phyloP scores from a whole-genome alignment of 2,888 invertebrate genomes.

The Scaptomyza caliginosa region DNA sequence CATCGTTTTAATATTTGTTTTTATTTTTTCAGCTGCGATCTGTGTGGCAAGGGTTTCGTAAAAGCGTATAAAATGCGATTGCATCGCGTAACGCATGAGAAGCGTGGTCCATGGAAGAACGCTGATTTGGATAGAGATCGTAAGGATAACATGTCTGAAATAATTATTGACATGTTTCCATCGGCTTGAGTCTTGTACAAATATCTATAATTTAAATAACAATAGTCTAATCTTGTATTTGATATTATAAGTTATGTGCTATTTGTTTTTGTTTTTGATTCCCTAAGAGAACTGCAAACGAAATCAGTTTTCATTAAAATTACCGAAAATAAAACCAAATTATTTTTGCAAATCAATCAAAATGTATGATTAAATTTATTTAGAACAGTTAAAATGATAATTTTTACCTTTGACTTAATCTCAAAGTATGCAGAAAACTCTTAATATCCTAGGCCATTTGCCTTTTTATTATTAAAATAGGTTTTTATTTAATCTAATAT shows the following conservation, averaged over 20 bases:
- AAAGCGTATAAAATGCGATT: slow-evolving; percentile 80
- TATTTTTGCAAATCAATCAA: slow-evolving; percentile 6
- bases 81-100: slow-evolving; percentile 77
- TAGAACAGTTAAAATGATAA: too few species aligned
- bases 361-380: too few species aligned
- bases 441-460: too few species aligned
- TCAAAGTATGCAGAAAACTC: too few species aligned
- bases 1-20: background rate
- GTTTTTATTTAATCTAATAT: too few species aligned
- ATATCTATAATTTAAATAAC: slow-evolving; percentile 20
- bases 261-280: slow-evolving; percentile 13
- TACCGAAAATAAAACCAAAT: slow-evolving; percentile 14
- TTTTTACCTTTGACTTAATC: too few species aligned
- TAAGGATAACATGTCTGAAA: slow-evolving; percentile 52
- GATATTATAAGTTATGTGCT: slow-evolving; percentile 24
- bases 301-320: background rate
- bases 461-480: too few species aligned
- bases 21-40: slow-evolving; percentile 66
- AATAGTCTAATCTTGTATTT: slow-evolving; percentile 28
- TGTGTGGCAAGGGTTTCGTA: slow-evolving; percentile 81
- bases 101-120: slow-evolving; percentile 56
- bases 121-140: slow-evolving; percentile 15
- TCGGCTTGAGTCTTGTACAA: slow-evolving; percentile 32
- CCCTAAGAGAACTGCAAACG: background rate
- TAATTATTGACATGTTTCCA: slow-evolving; percentile 33